Evolutionary conservation across 2,113 vertebrate genomes (phyloP).

Genomic region (Malurus elegans): DNA sequence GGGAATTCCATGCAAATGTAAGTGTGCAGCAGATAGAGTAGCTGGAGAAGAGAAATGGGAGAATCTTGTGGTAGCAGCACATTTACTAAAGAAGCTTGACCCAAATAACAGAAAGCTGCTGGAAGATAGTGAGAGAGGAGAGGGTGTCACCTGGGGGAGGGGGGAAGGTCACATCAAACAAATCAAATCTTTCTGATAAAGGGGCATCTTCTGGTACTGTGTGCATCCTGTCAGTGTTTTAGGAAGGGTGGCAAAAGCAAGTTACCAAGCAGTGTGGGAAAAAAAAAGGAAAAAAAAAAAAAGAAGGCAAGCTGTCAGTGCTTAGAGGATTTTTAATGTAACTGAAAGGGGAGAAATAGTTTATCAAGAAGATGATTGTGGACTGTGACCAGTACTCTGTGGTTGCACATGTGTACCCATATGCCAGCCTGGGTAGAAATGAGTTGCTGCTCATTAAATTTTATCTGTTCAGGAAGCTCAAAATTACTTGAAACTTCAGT

Average conservation of each 20-base stretch:
- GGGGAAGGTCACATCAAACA: neutral
- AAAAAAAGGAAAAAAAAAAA: neutral
- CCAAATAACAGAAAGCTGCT: neutral
- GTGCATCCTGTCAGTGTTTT: neutral
- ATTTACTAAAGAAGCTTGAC: neutral
- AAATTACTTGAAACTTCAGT: neutral
- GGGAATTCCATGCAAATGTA: neutral
- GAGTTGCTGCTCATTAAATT: neutral
- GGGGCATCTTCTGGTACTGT: neutral
- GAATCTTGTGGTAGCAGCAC: neutral
- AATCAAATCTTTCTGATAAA: neutral
- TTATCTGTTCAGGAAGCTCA: neutral
- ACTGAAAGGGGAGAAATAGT: neutral
- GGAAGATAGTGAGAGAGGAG: neutral
- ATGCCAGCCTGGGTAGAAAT: neutral
- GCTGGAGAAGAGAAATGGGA: neutral
- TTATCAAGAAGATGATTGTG: neutral
- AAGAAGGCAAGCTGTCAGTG: fast-evolving
- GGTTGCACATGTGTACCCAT: neutral
- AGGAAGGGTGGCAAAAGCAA: neutral
- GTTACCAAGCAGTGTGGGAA: neutral
- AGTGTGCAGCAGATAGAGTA: neutral
- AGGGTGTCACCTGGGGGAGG: neutral
- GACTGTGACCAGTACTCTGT: neutral
- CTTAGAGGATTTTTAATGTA: neutral